phyloP scores from a whole-genome alignment of 2,113 vertebrate species.

The Scophthalmus maximus region DNA sequence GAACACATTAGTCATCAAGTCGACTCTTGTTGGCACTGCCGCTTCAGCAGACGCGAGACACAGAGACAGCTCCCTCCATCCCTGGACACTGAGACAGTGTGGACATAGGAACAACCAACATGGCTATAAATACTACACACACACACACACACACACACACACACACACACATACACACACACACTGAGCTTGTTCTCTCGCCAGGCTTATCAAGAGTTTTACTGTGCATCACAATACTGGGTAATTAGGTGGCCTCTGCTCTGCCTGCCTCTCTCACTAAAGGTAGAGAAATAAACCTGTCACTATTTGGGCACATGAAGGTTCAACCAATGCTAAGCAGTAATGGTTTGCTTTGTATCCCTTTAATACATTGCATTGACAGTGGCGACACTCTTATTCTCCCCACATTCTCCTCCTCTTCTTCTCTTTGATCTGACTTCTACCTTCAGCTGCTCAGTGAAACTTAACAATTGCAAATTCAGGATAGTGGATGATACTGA shows the following conservation, averaged over 20 bases:
- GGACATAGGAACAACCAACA: neutral
- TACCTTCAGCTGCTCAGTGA: conserved; percentile 31
- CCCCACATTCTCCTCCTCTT: conserved; percentile 41
- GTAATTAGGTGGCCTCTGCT: conserved; percentile 85
- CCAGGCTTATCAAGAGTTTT: conserved; percentile 81
- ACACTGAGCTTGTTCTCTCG: conserved; percentile 61
- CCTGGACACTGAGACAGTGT: conserved; percentile 15
- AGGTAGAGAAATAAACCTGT: conserved; percentile 84
- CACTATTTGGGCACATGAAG: conserved; percentile 82
- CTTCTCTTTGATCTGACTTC: conserved; percentile 69
- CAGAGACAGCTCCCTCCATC: conserved; percentile 34
- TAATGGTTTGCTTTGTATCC: conserved; percentile 82
- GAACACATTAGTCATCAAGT: conserved; percentile 93
- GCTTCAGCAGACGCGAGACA: conserved; percentile 24
- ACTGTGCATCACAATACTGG: conserved; percentile 82
- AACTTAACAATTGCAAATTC: conserved; percentile 52
- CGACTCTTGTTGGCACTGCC: conserved; percentile 79
- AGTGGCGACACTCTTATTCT: conserved; percentile 68
- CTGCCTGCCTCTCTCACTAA: conserved; percentile 74
- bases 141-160: conserved; percentile 4
- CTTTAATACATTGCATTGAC: conserved; percentile 75
- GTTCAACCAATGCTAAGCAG: conserved; percentile 83
- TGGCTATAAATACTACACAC: neutral
- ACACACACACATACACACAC: conserved; percentile 10
- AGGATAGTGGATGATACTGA: conserved; percentile 29